Evolutionary conservation across 1,140 invertebrate species (phyloP).

Genomic region (Scylla paramamosain): DNA sequence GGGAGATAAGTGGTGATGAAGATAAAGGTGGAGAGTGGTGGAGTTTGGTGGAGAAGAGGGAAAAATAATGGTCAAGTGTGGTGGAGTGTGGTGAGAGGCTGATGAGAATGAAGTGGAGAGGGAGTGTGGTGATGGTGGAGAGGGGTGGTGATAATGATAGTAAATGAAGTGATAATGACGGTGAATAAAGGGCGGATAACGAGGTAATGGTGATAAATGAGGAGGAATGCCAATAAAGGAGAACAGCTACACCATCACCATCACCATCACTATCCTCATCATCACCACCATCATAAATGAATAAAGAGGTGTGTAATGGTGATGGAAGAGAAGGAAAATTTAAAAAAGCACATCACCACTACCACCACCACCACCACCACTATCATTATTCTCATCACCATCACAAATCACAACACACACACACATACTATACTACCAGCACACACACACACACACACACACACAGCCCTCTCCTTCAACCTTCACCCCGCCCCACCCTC

Average conservation of each 20-base stretch:
- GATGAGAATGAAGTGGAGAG: neutral
- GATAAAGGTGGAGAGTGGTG: neutral
- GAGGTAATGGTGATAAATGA: no score
- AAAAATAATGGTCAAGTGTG: neutral
- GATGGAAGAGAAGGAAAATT: no score
- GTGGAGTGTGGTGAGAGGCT: neutral
- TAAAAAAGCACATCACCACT: no score
- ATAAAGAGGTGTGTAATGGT: no score
- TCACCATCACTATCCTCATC: no score
- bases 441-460: slow-evolving; percentile 37
- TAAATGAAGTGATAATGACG: no score
- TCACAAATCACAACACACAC: neutral
- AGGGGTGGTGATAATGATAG: neutral
- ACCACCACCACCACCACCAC: no score
- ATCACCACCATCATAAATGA: no score
- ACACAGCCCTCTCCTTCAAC: neutral
- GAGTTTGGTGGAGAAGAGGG: neutral
- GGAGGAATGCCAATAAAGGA: no score
- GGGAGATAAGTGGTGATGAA: neutral
- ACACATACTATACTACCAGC: neutral
- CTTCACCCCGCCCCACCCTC: neutral
- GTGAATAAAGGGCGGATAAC: no score
- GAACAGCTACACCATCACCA: no score
- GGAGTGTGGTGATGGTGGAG: neutral
- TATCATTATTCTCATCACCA: no score